phyloP scores from a whole-genome alignment of 2,113 vertebrate species.

The Phyllopteryx taeniolatus region DNA sequence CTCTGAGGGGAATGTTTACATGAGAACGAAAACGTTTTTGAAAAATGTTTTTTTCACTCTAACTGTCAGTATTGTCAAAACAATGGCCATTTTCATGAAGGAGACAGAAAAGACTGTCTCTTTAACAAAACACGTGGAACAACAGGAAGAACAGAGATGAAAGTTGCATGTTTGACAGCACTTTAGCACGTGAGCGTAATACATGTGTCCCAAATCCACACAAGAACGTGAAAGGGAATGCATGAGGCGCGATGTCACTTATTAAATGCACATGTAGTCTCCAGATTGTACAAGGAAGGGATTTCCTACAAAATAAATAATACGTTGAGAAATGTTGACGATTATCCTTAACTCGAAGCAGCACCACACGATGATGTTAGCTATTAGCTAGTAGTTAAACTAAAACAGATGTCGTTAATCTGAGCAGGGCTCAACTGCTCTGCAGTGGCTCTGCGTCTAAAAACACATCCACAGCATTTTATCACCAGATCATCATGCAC shows the following conservation, averaged over 20 bases:
- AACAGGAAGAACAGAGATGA: not conserved
- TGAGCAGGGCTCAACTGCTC: constrained; percentile 1
- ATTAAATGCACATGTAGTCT: not conserved
- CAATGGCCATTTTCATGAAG: not conserved
- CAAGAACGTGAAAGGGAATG: not conserved
- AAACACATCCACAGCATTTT: constrained; percentile 28
- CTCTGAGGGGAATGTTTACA: not conserved
- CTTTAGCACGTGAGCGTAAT: not conserved
- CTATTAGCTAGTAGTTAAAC: not conserved
- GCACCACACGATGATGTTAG: not conserved
- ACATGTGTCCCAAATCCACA: not conserved
- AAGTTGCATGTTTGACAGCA: not conserved
- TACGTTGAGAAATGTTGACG: not conserved
- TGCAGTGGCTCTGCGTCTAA: not conserved
- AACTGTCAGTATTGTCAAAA: too few relatives aligned
- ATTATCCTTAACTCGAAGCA: not conserved
- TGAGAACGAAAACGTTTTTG: not conserved
- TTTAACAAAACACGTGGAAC: not conserved
- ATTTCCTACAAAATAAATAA: not conserved
- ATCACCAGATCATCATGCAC: not conserved
- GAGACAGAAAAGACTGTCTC: not conserved
- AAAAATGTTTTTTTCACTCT: too few relatives aligned
- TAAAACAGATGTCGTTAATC: constrained; percentile 16
- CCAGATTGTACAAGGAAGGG: not conserved
- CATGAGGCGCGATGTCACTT: not conserved